phyloP scores from a whole-genome alignment of 2,888 invertebrate species.

The Ennomos erosarius region DNA sequence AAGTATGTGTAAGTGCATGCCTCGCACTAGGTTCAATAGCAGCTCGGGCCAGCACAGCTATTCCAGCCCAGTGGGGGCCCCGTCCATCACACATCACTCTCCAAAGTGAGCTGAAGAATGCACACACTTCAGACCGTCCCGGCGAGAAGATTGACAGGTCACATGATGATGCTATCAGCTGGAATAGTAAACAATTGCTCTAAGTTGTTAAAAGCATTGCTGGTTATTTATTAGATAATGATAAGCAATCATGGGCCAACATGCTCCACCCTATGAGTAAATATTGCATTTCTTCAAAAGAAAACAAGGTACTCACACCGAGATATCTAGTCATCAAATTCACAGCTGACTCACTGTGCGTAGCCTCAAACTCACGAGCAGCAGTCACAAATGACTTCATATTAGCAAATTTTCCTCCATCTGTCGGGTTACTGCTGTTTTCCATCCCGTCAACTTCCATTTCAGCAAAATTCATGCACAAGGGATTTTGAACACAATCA shows the following conservation, averaged over 20 bases:
- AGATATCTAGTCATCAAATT: slow-evolving; percentile 82
- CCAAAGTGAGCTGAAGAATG: slow-evolving; percentile 88
- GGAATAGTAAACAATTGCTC: slow-evolving; percentile 27
- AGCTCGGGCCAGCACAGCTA: slow-evolving; percentile 87
- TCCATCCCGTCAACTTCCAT: slow-evolving; percentile 78
- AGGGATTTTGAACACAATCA: neutral
- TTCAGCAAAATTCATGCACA: slow-evolving; percentile 29
- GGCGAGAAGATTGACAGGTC: slow-evolving; percentile 89
- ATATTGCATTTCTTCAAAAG: too few species aligned
- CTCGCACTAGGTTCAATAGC: slow-evolving; percentile 87
- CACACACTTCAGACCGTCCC: slow-evolving; percentile 85
- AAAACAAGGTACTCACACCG: slow-evolving; percentile 63
- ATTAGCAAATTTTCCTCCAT: slow-evolving; percentile 72
- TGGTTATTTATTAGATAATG: neutral
- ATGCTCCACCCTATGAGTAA: too few species aligned
- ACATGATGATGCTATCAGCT: slow-evolving; percentile 87
- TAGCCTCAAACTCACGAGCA: slow-evolving; percentile 81
- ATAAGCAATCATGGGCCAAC: too few species aligned
- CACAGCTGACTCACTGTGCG: slow-evolving; percentile 79
- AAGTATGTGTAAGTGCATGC: slow-evolving; percentile 87
- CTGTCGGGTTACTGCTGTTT: slow-evolving; percentile 59
- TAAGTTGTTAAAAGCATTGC: neutral
- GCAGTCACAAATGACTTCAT: slow-evolving; percentile 83
- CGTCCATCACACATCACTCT: slow-evolving; percentile 86
- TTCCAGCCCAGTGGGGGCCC: slow-evolving; percentile 87